Evolutionary conservation across 2,888 invertebrate genomes (phyloP).

Genomic region (Drosophila kanekoi): DNA sequence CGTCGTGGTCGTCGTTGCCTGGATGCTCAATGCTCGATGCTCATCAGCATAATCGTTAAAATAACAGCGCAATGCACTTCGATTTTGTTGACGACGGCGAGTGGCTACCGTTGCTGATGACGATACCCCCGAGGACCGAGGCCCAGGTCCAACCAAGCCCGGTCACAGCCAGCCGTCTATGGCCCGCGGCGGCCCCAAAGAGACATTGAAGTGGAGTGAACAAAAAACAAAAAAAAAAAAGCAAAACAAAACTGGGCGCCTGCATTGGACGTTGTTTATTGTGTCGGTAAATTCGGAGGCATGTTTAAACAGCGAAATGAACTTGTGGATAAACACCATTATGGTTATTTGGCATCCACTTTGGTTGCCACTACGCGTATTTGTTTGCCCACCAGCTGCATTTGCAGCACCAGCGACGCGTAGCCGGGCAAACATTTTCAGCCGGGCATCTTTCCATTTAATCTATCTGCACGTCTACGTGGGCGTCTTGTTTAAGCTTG

Average conservation of each 20-base stretch:
- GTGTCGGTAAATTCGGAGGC: conserved; percentile 80
- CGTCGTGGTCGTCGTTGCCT: conserved; percentile 12
- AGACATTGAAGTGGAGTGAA: conserved; percentile 24
- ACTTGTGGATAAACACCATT: conserved; percentile 82
- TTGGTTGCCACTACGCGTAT: conserved; percentile 59
- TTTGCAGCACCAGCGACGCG: not conserved
- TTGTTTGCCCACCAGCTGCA: conserved; percentile 62
- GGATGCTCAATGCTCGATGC: conserved; percentile 41
- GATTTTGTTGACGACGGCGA: conserved; percentile 65
- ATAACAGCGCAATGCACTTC: conserved; percentile 80
- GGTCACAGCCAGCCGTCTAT: conserved; percentile 48
- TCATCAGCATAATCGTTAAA: conserved; percentile 82
- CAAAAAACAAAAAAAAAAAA: conserved; percentile 16
- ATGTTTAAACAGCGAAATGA: conserved; percentile 82
- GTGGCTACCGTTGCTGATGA: conserved; percentile 69
- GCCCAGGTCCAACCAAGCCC: conserved; percentile 18
- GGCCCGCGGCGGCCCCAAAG: conserved; percentile 44
- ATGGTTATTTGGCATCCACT: conserved; percentile 82
- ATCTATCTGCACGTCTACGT: conserved; percentile 26
- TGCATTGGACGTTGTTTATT: conserved; percentile 73
- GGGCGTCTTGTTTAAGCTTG: conserved; percentile 57
- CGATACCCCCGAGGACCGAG: conserved; percentile 33
- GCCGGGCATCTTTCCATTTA: conserved; percentile 28
- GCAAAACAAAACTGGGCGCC: conserved; percentile 64
- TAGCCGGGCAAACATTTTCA: conserved; percentile 50